Percentiles rank a stretch among this genome's conserved stretches.
These are phyloP conservation scores for Parazoanthus atlanticus DNA, from an alignment of 92 coral and sea anemone genomes.

Conservation along the genomic window DNA sequence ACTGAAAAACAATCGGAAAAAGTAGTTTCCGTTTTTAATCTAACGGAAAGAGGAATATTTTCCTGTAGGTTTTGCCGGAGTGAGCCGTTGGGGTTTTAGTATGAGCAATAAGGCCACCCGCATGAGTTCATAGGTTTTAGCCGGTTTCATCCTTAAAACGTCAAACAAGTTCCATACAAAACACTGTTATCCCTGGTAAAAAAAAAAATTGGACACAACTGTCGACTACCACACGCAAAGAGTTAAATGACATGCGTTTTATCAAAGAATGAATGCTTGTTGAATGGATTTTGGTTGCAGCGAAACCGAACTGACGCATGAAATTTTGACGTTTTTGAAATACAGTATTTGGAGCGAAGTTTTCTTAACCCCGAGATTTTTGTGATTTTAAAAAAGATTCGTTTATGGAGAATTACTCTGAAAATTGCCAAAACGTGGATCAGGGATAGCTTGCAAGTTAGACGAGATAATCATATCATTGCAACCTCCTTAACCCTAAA, in stretches of 20 bases:
- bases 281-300: background rate
- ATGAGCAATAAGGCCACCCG: too few species aligned
- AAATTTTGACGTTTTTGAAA: too few species aligned
- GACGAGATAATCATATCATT: background rate
- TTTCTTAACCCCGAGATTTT: background rate
- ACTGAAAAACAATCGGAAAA: background rate
- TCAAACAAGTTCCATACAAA: background rate
- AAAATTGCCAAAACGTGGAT: background rate
- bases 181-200: background rate
- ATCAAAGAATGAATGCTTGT: background rate
- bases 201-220: background rate
- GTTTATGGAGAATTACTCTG: background rate
- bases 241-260: background rate
- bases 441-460: background rate
- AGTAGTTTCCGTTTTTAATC: background rate
- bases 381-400: background rate
- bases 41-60: background rate
- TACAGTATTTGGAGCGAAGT: background rate
- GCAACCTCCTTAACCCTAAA: background rate
- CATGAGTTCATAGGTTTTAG: background rate
- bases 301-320: background rate
- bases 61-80: background rate
- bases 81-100: too few species aligned
- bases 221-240: background rate
- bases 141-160: too few species aligned